Evolutionary conservation across 2,113 vertebrate species (phyloP), one percentile per base, ranked within the genome.

Genomic region (Scolopax mira): DNA sequence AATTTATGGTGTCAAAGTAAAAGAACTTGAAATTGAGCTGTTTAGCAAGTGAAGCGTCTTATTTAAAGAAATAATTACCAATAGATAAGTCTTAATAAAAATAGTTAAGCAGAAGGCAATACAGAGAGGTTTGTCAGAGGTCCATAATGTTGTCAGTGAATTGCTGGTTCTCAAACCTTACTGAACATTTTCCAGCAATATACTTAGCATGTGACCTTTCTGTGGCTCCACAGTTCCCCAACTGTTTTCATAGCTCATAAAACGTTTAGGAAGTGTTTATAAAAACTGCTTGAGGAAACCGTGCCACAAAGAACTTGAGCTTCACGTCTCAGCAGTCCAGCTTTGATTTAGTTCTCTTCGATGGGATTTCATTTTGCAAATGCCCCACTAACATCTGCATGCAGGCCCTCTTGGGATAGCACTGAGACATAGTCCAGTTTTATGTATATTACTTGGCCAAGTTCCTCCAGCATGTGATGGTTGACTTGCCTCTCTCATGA

Each of bases 161-260:
- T 49, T 67, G 28, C 41, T 80, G 64, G 65, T 70, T 96, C 75
- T 93, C 90, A 62, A 61, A 89, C 54, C 85, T 92, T 30, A 79
- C 85, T 93, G 75, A 94, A 66, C 60, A 35, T 96, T 97, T 97
- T 97, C 97, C 96, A 97, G 93, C 66, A 91, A 93, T 65, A 55
- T 97, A 97, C 93, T 98, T 97, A 97, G 96, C 78, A 94, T 94
- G 87, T 97, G 96, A 98, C 95, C 96, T 98, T 94, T 95, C 89
- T 85, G 91, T 97, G 96, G 93, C 97, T 96, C 91, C 90, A 89
- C 88, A 96, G 93, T 92, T 96, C 93, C 94, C 78, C 85, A 96
- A 97, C 85, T 95, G 95, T 95, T 98, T 97, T 97, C 96, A 97
- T 97, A 98, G 97, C 96, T 98, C 95, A 97, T 98, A 98, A 98